Base-by-base conservation (phyloP, 2,797 vertebrate species). In the Agapornis canus region DNA sequence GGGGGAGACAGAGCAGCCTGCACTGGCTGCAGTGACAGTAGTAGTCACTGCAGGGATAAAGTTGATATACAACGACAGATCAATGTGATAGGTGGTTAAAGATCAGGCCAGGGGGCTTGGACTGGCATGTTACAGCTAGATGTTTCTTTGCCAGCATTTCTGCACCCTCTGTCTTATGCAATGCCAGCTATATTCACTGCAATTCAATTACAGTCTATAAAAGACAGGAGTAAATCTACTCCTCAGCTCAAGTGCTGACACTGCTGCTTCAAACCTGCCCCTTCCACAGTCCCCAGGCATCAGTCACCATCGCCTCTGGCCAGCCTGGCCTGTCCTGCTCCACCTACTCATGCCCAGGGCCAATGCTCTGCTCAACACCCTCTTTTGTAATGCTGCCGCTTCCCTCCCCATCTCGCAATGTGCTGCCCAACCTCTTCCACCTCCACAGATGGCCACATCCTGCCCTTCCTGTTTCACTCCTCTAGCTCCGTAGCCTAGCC, bases 381-480 rank as follows among this genome's bases (percentile, higher is more conserved):
- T 65, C 81, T 92, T 88, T 40, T 48, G 88, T 88, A 82, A 96
- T 0, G 9, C 54, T 89, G 68, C 40, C 59, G 14, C 42, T 72
- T 90, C 69, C 61, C 79, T 88, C 61, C 40, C 7, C 37, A 10
- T 35, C 81, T 92, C 5, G 3, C 59, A 84, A 43, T 1, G 2
- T 2, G 1, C 66, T 92, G 84, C 78, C 60, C 29, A 20, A 65
- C 35, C 65, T 91, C 90, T 69, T 61, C 93, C 88, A 90, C 80
- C 91, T 75, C 77, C 77, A 65, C 63, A 63, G 80, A 75, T 68
- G 82, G 76, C 40, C 95, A 48, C 80, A 91, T 91, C 94, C 82
- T 63, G 90, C 77, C 85, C 92, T 83, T 90, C 90, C 82, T 84
- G 86, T 82, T 94, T 82, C 90, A 17, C 88, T 54, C 85, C 56